These are phyloP conservation scores for Ryuthela nishihirai DNA, from an alignment of 2,888 invertebrate species.

Conservation along the genomic window DNA sequence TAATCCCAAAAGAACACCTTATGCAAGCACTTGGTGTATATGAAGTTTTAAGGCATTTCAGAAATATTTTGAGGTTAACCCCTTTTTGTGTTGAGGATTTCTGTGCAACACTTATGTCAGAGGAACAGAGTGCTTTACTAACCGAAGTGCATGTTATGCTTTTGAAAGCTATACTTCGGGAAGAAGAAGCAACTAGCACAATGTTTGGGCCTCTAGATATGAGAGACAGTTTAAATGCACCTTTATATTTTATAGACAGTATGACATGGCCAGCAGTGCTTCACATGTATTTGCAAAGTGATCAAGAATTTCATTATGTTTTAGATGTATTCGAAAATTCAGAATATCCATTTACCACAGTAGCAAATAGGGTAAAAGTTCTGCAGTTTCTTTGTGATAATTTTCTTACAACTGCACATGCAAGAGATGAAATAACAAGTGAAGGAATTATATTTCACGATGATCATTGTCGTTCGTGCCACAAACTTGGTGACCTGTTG, in stretches of 20 bases:
- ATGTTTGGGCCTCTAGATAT: conserved; percentile 95
- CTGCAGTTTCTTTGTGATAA: conserved; percentile 90
- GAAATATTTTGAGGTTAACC: conserved; percentile 77
- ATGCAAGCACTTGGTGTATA: conserved; percentile 84
- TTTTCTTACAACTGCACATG: conserved; percentile 86
- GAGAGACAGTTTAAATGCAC: conserved; percentile 94
- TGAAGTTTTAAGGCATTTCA: conserved; percentile 90
- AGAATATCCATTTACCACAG: conserved; percentile 80
- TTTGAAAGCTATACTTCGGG: conserved; percentile 80
- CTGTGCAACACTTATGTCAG: conserved; percentile 84
- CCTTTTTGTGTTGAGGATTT: conserved; percentile 95
- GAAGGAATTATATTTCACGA: conserved; percentile 63
- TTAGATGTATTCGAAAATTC: conserved; percentile 46
- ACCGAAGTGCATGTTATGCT: conserved; percentile 93
- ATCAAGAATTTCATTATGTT: conserved; percentile 53
- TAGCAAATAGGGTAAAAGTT: conserved; percentile 73
- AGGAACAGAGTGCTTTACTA: conserved; percentile 86
- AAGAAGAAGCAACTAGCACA: conserved; percentile 91
- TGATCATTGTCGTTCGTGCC: conserved; percentile 62
- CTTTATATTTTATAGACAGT: conserved; percentile 85
- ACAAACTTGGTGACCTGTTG: conserved; percentile 85
- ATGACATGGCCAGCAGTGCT: conserved; percentile 96
- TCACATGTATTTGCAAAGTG: conserved; percentile 85
- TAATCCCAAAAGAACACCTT: conserved; percentile 71
- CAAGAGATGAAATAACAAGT: conserved; percentile 86